Conservation (phyloP, 2,797 vertebrate genomes). For the Anguilla obscura region DNA sequence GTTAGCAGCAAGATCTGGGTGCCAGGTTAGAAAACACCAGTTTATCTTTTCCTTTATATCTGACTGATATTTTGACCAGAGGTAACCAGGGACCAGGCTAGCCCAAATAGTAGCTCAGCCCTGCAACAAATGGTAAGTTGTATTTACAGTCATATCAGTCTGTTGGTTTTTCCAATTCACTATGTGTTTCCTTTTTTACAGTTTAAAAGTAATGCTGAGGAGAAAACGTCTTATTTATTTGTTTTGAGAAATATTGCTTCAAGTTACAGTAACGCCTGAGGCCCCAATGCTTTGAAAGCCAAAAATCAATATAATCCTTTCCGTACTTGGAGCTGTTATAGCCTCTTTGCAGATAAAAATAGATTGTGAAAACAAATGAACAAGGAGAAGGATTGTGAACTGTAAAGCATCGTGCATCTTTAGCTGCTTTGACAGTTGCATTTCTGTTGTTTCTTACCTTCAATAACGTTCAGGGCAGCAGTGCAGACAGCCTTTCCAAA, state of each 20-base stretch:
- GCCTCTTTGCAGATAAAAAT: not conserved
- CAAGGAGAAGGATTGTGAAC: not conserved
- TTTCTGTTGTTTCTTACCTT: constrained; percentile 64
- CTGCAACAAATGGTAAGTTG: not conserved
- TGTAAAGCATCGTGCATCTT: not conserved
- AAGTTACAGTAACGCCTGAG: not conserved
- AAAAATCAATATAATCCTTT: not conserved
- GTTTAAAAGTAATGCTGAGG: not conserved
- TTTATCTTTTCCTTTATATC: not conserved
- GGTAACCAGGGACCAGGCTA: not conserved
- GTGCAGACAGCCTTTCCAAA: constrained; percentile 80
- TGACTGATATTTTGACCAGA: not conserved
- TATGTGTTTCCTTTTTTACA: not conserved
- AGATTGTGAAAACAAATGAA: not conserved
- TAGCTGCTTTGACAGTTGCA: not conserved
- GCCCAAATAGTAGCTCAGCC: not conserved
- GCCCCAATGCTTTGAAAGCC: not conserved
- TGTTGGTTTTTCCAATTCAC: not conserved
- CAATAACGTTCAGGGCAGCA: constrained; percentile 71
- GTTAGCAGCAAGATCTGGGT: not conserved
- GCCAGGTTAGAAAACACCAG: not conserved
- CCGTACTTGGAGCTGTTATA: not conserved
- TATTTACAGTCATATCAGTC: not conserved
- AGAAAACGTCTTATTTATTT: not conserved
- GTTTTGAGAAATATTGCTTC: not conserved